Conservation (phyloP, 2,888 invertebrate species). For the Eupithecia tripunctaria region DNA sequence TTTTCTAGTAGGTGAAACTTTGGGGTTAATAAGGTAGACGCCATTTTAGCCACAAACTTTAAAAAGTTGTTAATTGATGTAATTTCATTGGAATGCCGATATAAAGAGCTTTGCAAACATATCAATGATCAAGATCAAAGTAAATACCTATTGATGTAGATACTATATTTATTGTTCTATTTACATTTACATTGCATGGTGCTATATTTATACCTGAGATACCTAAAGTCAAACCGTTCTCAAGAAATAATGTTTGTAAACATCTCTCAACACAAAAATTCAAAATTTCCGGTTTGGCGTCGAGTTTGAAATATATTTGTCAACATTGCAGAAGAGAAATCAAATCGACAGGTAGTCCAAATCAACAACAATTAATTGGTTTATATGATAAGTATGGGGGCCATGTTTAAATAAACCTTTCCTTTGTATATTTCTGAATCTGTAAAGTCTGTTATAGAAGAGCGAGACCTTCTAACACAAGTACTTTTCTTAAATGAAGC, state of each 20-base stretch:
- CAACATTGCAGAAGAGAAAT: not conserved
- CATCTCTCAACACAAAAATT: not conserved
- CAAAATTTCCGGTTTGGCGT: not conserved
- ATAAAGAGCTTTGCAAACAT: constrained; percentile 32
- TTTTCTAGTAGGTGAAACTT: not conserved
- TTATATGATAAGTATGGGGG: not conserved
- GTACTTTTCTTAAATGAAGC: too few species aligned
- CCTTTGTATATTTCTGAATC: too few species aligned
- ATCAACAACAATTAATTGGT: not conserved
- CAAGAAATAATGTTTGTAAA: not conserved
- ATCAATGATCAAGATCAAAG: not conserved
- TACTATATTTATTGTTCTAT: not conserved
- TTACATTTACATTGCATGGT: not conserved
- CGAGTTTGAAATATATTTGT: not conserved
- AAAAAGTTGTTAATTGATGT: not conserved
- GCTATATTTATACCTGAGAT: not conserved
- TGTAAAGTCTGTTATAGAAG: too few species aligned
- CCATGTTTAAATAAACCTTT: too few species aligned
- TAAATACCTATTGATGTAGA: not conserved
- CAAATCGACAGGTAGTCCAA: not conserved
- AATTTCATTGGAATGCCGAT: not conserved
- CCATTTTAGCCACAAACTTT: not conserved
- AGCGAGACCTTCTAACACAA: too few species aligned
- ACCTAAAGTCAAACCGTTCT: not conserved
- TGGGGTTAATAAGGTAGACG: not conserved